Evolutionary conservation across 2,888 invertebrate species (phyloP), one percentile per base, ranked within the genome.

Genomic region (Anodontia alba): DNA sequence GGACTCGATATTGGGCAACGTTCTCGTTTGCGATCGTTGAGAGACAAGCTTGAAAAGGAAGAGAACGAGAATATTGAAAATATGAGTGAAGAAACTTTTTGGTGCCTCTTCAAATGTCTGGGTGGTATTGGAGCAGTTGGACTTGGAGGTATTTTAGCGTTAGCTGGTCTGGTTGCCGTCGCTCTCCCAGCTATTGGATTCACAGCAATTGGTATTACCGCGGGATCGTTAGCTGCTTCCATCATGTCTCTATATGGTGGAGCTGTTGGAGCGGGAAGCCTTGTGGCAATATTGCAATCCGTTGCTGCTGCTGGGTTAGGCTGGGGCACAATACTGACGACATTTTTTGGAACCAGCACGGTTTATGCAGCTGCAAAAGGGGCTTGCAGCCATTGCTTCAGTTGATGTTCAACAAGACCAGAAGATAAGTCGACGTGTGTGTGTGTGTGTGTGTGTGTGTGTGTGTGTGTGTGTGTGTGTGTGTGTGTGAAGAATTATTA

Each of bases 81-180:
- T 31, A 70, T 70, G 17, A 29, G 8, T 31, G 70, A 70, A 31
- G 0, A 26, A 1, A 20, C 17, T 8, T 70, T 70, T 46, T 70
- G 70, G 70, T 70, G 70, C 46, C 26, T 70, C 20, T 70, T 70
- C 31, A 43, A 70, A 12, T 70, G 70, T 42, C 70, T 70, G 10
- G 70, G 70, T 1, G 70, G 49, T 2, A 46, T 23, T 1, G 20
- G 31, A n/a, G 70, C 49, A 26, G 70, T 70, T 23, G 70, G 46
- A 15, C 12, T 70, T 10, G 46, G 29, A 20, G 70, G 49, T 0
- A 46, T 46, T 2, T 29, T 70, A 31, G 46, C 70, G 7, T n/a
- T 70, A 20, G 49, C 46, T 29, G 70, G 15, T 5, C 23, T 38
- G 12, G 42, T 70, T 29, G 46, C 10, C 1, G 43, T 15, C 46